Evolutionary conservation across 30 jellyfish, hydroid and myxozoan genomes (phyloP), one percentile per base, ranked within the genome.

Genomic region (Aurelia aurita): DNA sequence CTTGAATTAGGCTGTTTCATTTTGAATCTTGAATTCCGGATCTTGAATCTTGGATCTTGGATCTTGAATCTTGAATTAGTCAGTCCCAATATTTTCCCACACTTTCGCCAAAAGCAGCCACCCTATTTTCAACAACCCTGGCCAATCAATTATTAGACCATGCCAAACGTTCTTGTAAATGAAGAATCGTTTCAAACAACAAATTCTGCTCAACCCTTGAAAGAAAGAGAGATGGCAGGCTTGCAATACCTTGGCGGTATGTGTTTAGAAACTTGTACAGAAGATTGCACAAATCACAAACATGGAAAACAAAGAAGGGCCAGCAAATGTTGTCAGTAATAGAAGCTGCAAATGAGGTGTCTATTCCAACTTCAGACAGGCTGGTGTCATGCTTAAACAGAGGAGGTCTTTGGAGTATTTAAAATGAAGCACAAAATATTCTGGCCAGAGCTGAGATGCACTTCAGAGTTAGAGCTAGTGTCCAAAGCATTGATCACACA

Each of bases 201-300:
- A 23, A 45, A 45, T n/a, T n/a, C 28, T 23, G 55, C 81, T 32
- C 10, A 69, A 45, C 81, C 55, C 55, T 45, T 69, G 55, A 23
- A 62, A 69, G 81, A 32, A 15, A 69, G 57, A 69, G 81, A 69
- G 64, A 19, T 69, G 55, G 81, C 64, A 23, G 64, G 81, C 34
- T 32, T 69, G 39, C 81, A 69, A 45, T 69, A 69, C 81, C 81
- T 69, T 44, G 81, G 81, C 5, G 81, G 81, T 69, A 69, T 69
- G 57, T 69, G 22, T 69, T 69, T 32, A 69, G 81, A 69, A 69
- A 69, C 57, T 45, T 69, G 55, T 45, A 69, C 64, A 69, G 57
- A 45, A 69, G 57, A 69, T 16, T 69, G 64, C 57, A 35, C 64
- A 69, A 69, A 23, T 69, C 81, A 44, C 61, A 45, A 23, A 69